Percentiles rank a stretch among this genome's conserved stretches.
Evolutionary conservation across 2,888 invertebrate genomes (phyloP).

Genomic region (Griposia aprilina): DNA sequence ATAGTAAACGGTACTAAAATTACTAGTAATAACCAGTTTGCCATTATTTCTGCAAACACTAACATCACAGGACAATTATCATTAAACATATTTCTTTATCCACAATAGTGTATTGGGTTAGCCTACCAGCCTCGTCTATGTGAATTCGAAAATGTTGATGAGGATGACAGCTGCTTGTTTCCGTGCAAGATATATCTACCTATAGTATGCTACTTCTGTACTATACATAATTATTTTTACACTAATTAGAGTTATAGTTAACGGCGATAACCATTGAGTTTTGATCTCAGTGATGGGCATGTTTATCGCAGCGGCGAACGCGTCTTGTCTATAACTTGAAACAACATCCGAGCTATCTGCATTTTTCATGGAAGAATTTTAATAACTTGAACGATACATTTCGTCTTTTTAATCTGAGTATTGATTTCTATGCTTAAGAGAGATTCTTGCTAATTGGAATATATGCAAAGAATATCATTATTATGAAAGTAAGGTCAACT

Average conservation of each 20-base stretch:
- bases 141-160: not conserved
- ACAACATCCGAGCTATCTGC: slow-evolving; percentile 4
- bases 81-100: slow-evolving; percentile 29
- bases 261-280: slow-evolving; percentile 1
- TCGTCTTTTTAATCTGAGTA: not conserved
- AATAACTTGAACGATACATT: not conserved
- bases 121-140: not conserved
- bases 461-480: not conserved
- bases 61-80: slow-evolving; percentile 13
- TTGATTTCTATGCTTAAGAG: too few relatives aligned
- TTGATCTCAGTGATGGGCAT: slow-evolving; percentile 4
- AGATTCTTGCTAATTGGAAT: not conserved
- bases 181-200: not conserved
- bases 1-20: slow-evolving; percentile 7
- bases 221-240: not conserved
- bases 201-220: not conserved
- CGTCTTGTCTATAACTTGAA: slow-evolving; percentile 6
- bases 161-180: not conserved
- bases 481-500: too few relatives aligned
- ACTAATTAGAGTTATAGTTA: not conserved
- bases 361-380: not conserved
- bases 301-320: slow-evolving; percentile 15
- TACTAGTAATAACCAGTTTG: slow-evolving; percentile 26
- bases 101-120: not conserved
- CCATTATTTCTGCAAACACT: slow-evolving; percentile 19